Percentiles rank a stretch among this genome's conserved stretches.
Evolutionary conservation across 2,888 invertebrate species (phyloP).

Genomic region (Ophion ventricosus): DNA sequence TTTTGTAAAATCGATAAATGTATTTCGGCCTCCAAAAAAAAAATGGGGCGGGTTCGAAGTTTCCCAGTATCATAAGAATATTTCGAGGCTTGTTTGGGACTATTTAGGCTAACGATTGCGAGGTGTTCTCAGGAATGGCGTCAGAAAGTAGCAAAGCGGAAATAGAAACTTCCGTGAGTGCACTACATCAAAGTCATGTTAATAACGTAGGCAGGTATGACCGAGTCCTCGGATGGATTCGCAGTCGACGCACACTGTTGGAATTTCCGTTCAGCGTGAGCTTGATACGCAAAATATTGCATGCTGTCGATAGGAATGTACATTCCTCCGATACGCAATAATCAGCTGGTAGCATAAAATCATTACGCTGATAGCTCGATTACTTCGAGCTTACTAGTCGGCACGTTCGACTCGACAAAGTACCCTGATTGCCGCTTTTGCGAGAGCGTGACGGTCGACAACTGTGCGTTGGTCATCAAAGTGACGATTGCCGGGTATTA

Average conservation of each 20-base stretch:
- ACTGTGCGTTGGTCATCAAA: constrained; percentile 4
- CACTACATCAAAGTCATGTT: neutral
- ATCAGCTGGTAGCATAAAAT: neutral
- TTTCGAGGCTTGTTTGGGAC: neutral
- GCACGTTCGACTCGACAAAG: constrained; percentile 58
- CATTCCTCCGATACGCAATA: constrained; percentile 32
- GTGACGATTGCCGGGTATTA: constrained; percentile 61
- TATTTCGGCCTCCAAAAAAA: neutral
- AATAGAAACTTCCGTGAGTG: constrained; percentile 1
- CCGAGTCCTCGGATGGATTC: constrained; percentile 5
- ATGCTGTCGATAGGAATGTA: constrained; percentile 37
- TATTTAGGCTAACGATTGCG: neutral
- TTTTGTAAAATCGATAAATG: neutral
- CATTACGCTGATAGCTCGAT: constrained; percentile 52
- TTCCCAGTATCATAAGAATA: neutral
- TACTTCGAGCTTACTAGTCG: constrained; percentile 60
- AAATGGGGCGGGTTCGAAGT: neutral
- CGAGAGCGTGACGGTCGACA: constrained; percentile 18
- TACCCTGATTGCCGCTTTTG: constrained; percentile 49
- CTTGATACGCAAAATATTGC: constrained; percentile 23
- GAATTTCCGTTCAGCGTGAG: constrained; percentile 48
- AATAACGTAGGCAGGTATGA: neutral
- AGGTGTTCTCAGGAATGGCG: neutral
- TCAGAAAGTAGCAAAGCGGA: neutral
- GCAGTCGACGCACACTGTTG: constrained; percentile 52